A percentile compares a stretch with the other conserved stretches of the same genome.
Conservation (phyloP, 1,140 invertebrate species). For the Meloidogyne chitwoodi region DNA sequence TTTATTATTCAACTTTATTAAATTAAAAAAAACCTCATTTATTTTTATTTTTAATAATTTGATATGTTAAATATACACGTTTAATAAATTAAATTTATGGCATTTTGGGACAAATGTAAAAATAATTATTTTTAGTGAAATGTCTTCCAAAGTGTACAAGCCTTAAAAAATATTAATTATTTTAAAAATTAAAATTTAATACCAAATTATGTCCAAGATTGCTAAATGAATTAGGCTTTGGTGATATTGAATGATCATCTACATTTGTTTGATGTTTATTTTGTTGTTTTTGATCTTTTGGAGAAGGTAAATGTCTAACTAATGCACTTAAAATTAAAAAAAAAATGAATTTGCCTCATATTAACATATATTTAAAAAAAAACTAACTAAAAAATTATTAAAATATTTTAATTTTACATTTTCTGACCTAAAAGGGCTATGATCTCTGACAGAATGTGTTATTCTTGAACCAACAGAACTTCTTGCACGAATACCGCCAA, state of each 20-base stretch:
- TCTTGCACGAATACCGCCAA: neutral
- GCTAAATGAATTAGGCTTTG: constrained; percentile 55
- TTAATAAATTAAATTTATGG: neutral
- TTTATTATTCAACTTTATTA: too few relatives aligned
- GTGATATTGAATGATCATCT: constrained; percentile 30
- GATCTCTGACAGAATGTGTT: neutral
- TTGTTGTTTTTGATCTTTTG: constrained; percentile 9
- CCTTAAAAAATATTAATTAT: constrained; percentile 34
- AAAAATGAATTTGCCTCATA: too few relatives aligned
- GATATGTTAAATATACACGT: neutral
- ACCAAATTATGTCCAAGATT: constrained; percentile 59
- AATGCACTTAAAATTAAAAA: constrained; percentile 7
- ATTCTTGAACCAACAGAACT: neutral
- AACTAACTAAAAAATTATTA: too few relatives aligned
- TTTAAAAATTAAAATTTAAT: constrained; percentile 4
- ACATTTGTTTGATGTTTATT: constrained; percentile 41
- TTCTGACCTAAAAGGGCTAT: neutral
- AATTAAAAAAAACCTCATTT: too few relatives aligned
- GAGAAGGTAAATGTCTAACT: constrained; percentile 9
- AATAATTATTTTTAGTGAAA: constrained; percentile 41
- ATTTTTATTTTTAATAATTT: neutral
- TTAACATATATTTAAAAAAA: too few relatives aligned
- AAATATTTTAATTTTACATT: neutral
- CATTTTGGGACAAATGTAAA: neutral
- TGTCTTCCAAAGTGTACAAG: constrained; percentile 53